Evolutionary conservation across 2,113 vertebrate genomes (phyloP), one percentile per base, ranked within the genome.

Genomic region (Xiphias gladius): DNA sequence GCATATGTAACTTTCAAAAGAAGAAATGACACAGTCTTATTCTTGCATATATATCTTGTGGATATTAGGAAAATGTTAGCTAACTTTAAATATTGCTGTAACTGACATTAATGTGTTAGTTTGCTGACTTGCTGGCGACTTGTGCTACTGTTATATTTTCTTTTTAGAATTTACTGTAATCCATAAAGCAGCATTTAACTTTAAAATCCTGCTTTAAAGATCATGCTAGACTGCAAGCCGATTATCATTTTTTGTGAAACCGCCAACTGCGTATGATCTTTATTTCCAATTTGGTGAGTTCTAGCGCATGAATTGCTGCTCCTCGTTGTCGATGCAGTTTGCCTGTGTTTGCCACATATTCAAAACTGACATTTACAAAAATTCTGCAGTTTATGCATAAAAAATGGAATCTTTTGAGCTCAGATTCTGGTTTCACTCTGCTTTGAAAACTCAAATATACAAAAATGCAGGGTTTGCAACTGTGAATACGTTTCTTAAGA

Each of bases 21-120:
- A 73, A 73, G 68, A 81, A 83, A 70, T 63, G 54, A 66, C 50
- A 69, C 68, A 55, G 30, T 55, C 24, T 16, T 62, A 57, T 54
- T 46, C 55, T 32, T 37, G 9, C 22, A 19, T n/a, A n/a, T n/a
- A n/a, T n/a, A n/a, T n/a, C n/a, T n/a, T n/a, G n/a, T n/a, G n/a
- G n/a, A n/a, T n/a, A n/a, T n/a, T n/a, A n/a, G n/a, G n/a, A n/a
- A 7, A 20, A 22, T 54, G 12, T 70, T 39, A 35, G 5, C 20
- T 12, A 4, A 35, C 13, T n/a, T 22, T 3, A 32, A 17, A 10
- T 28, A 5, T 19, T 28, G 17, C 7, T 66, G 62, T 64, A 16
- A 64, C 11, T 41, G 62, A n/a, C 10, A 4, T 55, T 24, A 24
- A 55, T 24, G 20, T 52, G 19, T 22, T 52, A 52, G 17, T 46